phyloP scores from a whole-genome alignment of 1,140 invertebrate genomes.

The Bombus breviceps region DNA sequence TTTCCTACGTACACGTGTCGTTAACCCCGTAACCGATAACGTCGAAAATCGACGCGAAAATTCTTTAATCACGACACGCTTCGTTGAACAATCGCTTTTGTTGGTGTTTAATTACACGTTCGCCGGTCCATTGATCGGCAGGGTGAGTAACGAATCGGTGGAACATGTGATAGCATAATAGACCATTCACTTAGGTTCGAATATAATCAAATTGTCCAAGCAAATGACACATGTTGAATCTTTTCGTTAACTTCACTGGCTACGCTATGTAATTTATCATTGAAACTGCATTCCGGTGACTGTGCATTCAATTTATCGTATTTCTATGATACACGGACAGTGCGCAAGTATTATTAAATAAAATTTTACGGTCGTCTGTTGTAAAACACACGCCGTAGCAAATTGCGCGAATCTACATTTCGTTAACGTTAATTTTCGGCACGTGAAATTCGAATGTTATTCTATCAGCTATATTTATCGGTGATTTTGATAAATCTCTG shows the following conservation, averaged over 20 bases:
- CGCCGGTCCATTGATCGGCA: background rate
- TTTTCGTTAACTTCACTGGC: background rate
- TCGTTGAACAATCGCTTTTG: conserved; percentile 19
- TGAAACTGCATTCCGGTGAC: background rate
- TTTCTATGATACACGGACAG: background rate
- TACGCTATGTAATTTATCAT: background rate
- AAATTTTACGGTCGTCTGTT: background rate
- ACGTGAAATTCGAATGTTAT: too few species aligned
- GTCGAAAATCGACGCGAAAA: background rate
- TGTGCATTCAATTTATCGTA: background rate
- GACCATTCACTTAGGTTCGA: background rate
- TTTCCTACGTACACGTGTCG: background rate
- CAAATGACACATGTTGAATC: background rate
- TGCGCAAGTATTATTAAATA: background rate
- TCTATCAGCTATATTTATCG: too few species aligned
- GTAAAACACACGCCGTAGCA: too few species aligned
- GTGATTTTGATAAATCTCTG: too few species aligned
- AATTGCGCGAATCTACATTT: too few species aligned
- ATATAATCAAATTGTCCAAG: background rate
- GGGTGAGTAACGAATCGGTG: background rate
- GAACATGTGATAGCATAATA: background rate
- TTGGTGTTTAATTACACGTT: conserved; percentile 5
- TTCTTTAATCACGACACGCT: conserved; percentile 7
- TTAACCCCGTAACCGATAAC: background rate
- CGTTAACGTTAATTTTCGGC: too few species aligned